These are phyloP conservation scores for Rhinatrema bivittatum DNA, from an alignment of 2,797 vertebrate genomes.

Conservation along the genomic window DNA sequence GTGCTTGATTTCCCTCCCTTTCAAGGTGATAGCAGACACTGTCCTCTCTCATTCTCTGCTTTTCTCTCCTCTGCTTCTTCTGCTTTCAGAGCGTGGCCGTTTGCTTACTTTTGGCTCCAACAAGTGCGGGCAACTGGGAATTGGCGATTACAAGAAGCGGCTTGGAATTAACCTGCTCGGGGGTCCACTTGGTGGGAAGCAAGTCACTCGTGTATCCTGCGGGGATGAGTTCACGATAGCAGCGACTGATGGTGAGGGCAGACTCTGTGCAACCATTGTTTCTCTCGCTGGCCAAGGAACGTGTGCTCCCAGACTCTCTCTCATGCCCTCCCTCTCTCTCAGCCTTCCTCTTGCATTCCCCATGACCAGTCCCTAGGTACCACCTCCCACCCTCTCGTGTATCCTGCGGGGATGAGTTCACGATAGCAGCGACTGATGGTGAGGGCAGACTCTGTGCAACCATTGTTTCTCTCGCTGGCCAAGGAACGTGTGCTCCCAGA, in stretches of 20 bases:
- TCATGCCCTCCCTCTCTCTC: no score
- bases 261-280: background rate
- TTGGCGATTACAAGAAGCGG: constrained; percentile 93
- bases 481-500: no score
- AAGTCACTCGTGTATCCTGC: constrained; percentile 85
- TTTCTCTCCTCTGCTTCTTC: constrained; percentile 1
- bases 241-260: constrained; percentile 82
- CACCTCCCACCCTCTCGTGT: no score
- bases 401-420: constrained; percentile 95
- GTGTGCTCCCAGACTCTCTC: no score
- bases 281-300: no score
- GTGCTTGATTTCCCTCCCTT: constrained; percentile 7
- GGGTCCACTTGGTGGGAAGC: constrained; percentile 89
- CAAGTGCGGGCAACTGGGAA: constrained; percentile 91
- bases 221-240: constrained; percentile 96
- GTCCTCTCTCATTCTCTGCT: background rate
- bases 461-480: no score
- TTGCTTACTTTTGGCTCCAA: constrained; percentile 94
- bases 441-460: constrained; percentile 35
- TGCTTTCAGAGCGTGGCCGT: constrained; percentile 74
- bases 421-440: constrained; percentile 92
- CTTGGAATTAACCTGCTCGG: constrained; percentile 84
- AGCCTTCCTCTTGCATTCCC: no score
- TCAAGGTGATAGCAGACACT: no score
- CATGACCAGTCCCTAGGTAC: no score